Conservation (phyloP, 2,888 invertebrate genomes). For the Chrysopilus asiliformis region DNA sequence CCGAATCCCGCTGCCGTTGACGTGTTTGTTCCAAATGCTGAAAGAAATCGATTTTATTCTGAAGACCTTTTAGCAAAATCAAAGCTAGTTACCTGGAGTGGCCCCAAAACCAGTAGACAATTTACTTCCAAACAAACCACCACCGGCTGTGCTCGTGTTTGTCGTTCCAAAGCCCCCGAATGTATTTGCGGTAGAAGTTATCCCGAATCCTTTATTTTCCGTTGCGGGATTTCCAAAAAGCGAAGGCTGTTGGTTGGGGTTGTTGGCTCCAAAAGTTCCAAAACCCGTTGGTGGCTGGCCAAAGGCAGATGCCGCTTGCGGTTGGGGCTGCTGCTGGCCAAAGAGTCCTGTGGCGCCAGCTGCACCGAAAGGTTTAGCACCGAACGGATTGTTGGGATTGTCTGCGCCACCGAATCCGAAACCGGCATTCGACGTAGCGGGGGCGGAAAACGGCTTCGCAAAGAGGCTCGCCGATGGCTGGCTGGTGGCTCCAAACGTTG, state of each 20-base stretch:
- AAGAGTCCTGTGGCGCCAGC: slow-evolving; percentile 35
- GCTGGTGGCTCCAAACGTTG: slow-evolving; percentile 41
- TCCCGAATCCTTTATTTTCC: slow-evolving; percentile 28
- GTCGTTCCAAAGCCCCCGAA: slow-evolving; percentile 33
- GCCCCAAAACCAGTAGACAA: slow-evolving; percentile 23
- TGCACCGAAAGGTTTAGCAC: slow-evolving; percentile 36
- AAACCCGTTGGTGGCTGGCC: slow-evolving; percentile 31
- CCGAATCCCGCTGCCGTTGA: slow-evolving; percentile 35
- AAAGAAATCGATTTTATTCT: not conserved
- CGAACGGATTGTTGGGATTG: slow-evolving; percentile 29
- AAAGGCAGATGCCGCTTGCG: slow-evolving; percentile 41
- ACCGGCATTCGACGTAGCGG: slow-evolving; percentile 34
- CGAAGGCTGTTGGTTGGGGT: slow-evolving; percentile 22
- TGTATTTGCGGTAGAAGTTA: slow-evolving; percentile 24
- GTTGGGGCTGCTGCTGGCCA: slow-evolving; percentile 41
- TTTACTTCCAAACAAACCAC: slow-evolving; percentile 20
- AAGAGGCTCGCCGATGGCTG: slow-evolving; percentile 48
- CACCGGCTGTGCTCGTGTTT: slow-evolving; percentile 35
- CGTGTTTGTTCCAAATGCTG: slow-evolving; percentile 13
- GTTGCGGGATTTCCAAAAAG: slow-evolving; percentile 32
- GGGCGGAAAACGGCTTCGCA: slow-evolving; percentile 46
- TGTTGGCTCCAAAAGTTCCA: slow-evolving; percentile 29
- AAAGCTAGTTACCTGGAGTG: slow-evolving; percentile 4
- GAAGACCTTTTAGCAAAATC: slow-evolving; percentile 22
- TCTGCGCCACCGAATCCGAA: slow-evolving; percentile 26